Conservation (phyloP, 2,888 invertebrate species). For the Cheilosia soror region DNA sequence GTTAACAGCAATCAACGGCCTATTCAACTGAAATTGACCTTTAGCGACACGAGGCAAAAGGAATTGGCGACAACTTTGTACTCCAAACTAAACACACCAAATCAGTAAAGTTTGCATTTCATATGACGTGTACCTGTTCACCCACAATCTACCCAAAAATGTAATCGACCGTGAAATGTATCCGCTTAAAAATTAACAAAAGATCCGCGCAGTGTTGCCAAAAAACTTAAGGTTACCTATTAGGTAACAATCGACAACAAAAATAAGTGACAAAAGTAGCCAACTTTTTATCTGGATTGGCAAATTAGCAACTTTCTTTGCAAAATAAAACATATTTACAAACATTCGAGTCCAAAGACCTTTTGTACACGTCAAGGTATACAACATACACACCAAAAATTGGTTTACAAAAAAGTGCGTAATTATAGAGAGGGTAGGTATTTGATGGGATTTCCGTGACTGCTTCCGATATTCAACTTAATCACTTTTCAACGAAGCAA, state of each 20-base stretch:
- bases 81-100: too few relatives aligned
- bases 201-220: background rate
- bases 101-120: background rate
- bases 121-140: background rate
- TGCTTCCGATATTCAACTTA: constrained; percentile 30
- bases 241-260: background rate
- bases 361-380: too few relatives aligned
- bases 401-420: too few relatives aligned
- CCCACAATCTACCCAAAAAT: background rate
- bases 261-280: background rate
- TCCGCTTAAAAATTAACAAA: constrained; percentile 7
- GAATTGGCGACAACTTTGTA: too few relatives aligned
- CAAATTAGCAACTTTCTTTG: constrained; percentile 4
- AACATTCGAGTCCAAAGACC: background rate
- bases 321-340: background rate
- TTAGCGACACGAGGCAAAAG: background rate
- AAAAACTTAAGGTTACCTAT: background rate
- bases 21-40: background rate
- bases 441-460: constrained; percentile 16
- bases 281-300: background rate
- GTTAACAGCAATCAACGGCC: background rate
- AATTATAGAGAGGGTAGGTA: too few relatives aligned
- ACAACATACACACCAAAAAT: too few relatives aligned
- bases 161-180: constrained; percentile 5
- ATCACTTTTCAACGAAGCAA: constrained; percentile 19